Percentiles rank a stretch among this genome's conserved stretches.
These are phyloP conservation scores for Lutjanus erythropterus DNA, from an alignment of 2,113 vertebrate species.

Conservation along the genomic window DNA sequence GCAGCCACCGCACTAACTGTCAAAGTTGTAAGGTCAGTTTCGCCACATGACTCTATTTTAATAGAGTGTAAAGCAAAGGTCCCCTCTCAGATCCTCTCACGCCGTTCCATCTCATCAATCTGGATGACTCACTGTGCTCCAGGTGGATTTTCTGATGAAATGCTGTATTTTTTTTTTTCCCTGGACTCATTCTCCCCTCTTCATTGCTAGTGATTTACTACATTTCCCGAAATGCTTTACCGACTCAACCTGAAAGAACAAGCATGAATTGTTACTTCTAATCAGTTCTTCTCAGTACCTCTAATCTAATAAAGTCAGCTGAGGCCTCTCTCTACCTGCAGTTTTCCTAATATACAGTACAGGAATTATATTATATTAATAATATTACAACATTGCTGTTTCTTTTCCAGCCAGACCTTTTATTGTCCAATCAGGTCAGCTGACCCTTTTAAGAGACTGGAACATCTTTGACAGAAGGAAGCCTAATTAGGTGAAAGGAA, in stretches of 20 bases:
- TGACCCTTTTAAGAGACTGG: background rate
- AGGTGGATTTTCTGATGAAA: conserved; percentile 3
- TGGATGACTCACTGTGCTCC: background rate
- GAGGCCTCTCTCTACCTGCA: background rate
- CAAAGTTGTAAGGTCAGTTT: background rate
- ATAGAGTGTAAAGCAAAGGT: background rate
- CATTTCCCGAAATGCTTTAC: background rate
- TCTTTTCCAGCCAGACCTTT: background rate
- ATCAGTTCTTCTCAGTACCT: no score
- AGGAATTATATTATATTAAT: background rate
- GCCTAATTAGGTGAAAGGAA: conserved; percentile 15
- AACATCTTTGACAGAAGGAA: background rate
- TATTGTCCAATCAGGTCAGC: background rate
- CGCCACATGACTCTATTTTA: background rate
- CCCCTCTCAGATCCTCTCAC: background rate
- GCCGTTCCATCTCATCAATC: background rate
- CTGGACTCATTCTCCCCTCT: background rate
- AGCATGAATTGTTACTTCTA: background rate
- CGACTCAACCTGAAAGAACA: background rate
- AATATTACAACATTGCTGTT: background rate
- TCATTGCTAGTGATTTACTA: no score
- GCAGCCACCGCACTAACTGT: background rate
- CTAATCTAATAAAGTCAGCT: background rate
- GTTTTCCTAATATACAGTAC: background rate
- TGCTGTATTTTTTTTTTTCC: background rate